Conservation (phyloP, 2,888 invertebrate genomes). For the Volucella bombylans region DNA sequence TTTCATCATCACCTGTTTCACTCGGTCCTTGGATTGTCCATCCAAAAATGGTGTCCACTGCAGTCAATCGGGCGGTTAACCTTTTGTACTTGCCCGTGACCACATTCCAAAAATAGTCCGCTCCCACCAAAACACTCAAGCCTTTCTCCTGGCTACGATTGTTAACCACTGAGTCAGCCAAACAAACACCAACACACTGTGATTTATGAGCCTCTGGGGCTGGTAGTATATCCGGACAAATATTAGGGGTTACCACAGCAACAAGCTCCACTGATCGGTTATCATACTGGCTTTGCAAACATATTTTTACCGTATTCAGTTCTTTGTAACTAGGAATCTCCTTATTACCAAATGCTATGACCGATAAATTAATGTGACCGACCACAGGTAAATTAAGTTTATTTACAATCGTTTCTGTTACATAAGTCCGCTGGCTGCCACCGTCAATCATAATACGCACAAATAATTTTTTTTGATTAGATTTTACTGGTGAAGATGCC, state of each 20-base stretch:
- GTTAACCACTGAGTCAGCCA: neutral
- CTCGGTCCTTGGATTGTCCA: constrained; percentile 22
- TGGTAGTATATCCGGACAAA: constrained; percentile 2
- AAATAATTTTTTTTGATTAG: too few relatives aligned
- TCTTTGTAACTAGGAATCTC: neutral
- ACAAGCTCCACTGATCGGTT: constrained; percentile 1
- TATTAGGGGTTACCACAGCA: neutral
- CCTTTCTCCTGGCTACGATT: neutral
- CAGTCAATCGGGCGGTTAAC: constrained; percentile 3
- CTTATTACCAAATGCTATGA: constrained; percentile 7
- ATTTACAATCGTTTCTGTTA: too few relatives aligned
- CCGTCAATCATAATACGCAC: too few relatives aligned
- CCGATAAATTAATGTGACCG: constrained; percentile 4
- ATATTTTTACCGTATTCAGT: neutral
- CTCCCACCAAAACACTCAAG: constrained; percentile 2
- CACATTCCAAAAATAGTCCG: constrained; percentile 14
- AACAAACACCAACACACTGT: neutral
- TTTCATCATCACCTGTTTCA: neutral
- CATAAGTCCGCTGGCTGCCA: too few relatives aligned
- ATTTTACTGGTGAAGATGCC: too few relatives aligned
- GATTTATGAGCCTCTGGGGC: neutral
- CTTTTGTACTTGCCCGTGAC: constrained; percentile 11
- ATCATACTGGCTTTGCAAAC: constrained; percentile 5
- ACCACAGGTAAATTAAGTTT: neutral
- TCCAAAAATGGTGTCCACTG: constrained; percentile 10